phyloP scores from a whole-genome alignment of 2,888 invertebrate species.

The Phaedon cochleariae region DNA sequence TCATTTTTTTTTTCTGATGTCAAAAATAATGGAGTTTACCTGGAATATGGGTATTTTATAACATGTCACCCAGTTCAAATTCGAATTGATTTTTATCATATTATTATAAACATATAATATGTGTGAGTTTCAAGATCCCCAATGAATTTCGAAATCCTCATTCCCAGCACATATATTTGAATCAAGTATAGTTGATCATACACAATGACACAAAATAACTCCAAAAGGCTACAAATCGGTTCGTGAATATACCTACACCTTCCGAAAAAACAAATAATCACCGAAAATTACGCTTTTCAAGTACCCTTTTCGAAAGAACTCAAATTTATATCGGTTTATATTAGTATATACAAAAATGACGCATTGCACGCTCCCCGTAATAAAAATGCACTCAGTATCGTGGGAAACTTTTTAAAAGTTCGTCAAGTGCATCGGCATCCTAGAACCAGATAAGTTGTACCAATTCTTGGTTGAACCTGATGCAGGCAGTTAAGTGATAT shows the following conservation, averaged over 20 bases:
- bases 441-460: conserved; percentile 3
- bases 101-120: too few species aligned
- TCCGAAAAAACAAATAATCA: conserved; percentile 17
- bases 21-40: too few species aligned
- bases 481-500: not conserved
- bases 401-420: conserved; percentile 33
- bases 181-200: too few species aligned
- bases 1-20: too few species aligned
- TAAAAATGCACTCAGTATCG: conserved; percentile 32
- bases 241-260: conserved; percentile 13
- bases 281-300: conserved; percentile 10
- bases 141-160: too few species aligned
- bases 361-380: conserved; percentile 31
- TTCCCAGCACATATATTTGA: too few species aligned
- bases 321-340: conserved; percentile 17
- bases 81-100: too few species aligned
- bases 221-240: not conserved
- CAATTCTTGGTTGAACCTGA: conserved; percentile 8
- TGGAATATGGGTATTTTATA: too few species aligned
- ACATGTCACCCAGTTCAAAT: too few species aligned
- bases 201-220: not conserved
- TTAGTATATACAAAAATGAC: conserved; percentile 29
- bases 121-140: too few species aligned
- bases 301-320: conserved; percentile 13
- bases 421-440: conserved; percentile 27